Base-by-base conservation (phyloP, 2,113 vertebrate genomes). In the Craseonycteris thonglongyai region DNA sequence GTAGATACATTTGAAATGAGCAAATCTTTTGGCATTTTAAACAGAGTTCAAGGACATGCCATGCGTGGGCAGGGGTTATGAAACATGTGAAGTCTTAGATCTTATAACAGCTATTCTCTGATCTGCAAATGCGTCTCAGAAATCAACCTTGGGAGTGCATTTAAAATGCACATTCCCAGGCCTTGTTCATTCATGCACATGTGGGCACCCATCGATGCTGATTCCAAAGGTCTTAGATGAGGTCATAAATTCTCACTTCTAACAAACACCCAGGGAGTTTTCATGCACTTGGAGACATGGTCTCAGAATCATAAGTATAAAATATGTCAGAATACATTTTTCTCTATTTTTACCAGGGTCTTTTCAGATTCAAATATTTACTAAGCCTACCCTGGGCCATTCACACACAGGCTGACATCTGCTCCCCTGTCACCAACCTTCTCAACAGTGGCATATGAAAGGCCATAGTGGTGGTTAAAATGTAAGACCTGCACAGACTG, bases 21-120 rank as follows among this genome's bases (percentile, higher is more conserved):
- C 69, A 72, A 28, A 82, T 33, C 79, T 65, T 56, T 78, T 72
- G 79, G 82, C 74, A 93, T 93, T 95, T 96, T 49, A 95, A 94
- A 78, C 35, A 71, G 45, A 91, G 91, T 97, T 96, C 93, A 95
- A 94, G 88, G 95, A 87, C 71, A 66, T 75, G 78, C 69, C 89
- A 75, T 2, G 42, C 80, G 86, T 91, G 89, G 93, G 93, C 1
- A 93, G 89, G 95, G 89, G 94, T 95, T 87, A 95, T 4, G 65
- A 96, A 96, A 95, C 47, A 72, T 33, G 61, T 26, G 3, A 85
- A 59, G 65, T 93, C 76, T 74, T 51, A n/a, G 38, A 51, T 72
- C 85, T 45, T 19, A 28, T 26, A 83, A 79, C 19, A 51, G 63
- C 4, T 26, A 85, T 51, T 88, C 94, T 74, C 88, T 74, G 80